Evolutionary conservation across 2,113 vertebrate species (phyloP).

Genomic region (Pteropus alecto): DNA sequence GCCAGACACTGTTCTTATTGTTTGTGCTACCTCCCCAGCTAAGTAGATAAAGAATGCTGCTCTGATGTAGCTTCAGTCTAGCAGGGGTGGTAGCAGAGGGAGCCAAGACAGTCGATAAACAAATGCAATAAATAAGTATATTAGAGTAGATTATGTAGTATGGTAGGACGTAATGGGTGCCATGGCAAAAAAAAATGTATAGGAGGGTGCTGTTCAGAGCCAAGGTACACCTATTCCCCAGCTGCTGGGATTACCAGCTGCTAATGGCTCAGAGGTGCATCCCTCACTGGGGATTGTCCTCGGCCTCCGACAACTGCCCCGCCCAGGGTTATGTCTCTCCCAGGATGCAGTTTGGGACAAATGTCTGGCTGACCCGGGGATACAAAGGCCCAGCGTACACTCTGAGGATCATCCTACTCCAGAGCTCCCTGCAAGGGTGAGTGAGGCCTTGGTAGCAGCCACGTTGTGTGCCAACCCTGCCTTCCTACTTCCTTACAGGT

Average conservation of each 20-base stretch:
- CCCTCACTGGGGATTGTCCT: background rate
- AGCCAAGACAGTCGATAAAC: background rate
- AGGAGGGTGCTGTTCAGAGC: background rate
- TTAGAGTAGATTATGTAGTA: background rate
- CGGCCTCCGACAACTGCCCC: background rate
- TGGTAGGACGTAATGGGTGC: background rate
- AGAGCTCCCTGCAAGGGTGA: background rate
- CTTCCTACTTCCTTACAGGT: background rate
- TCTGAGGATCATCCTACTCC: background rate
- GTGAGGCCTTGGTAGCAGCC: background rate
- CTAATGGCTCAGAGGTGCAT: background rate
- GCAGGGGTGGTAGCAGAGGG: background rate
- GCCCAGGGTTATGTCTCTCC: background rate
- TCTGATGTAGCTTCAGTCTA: background rate
- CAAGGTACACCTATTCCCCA: background rate
- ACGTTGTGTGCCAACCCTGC: too few species aligned
- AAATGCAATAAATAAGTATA: background rate
- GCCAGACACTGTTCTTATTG: background rate
- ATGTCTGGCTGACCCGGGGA: background rate
- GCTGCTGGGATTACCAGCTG: background rate
- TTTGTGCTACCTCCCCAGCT: background rate
- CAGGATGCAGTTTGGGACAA: background rate
- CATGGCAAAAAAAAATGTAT: background rate
- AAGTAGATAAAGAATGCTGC: background rate
- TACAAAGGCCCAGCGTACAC: background rate